phyloP scores from a whole-genome alignment of 2,888 invertebrate species.

The Chrysina gloriosa region DNA sequence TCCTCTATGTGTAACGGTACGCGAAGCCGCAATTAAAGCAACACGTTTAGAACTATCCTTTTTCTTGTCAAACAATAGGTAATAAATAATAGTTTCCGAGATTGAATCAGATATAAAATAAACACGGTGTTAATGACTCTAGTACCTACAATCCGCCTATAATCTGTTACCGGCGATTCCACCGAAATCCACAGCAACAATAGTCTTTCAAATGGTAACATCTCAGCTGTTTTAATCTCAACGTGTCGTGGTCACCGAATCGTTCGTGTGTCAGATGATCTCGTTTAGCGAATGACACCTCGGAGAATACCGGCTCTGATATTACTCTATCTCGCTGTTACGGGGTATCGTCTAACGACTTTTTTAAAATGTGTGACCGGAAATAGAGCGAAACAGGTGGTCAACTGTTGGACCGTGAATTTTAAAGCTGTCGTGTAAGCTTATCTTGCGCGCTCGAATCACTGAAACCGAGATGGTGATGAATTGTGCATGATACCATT shows the following conservation, averaged over 20 bases:
- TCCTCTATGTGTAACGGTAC: constrained; percentile 10
- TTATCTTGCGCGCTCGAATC: constrained; percentile 35
- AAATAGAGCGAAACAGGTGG: constrained; percentile 49
- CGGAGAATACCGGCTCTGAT: constrained; percentile 1
- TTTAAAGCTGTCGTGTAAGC: constrained; percentile 43
- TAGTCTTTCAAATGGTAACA: constrained; percentile 13
- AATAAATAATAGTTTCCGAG: constrained; percentile 30
- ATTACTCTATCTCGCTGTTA: constrained; percentile 33
- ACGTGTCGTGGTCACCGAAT: not conserved
- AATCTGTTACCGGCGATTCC: constrained; percentile 18
- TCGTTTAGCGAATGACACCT: not conserved
- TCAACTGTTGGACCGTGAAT: constrained; percentile 49
- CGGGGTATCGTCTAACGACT: constrained; percentile 45
- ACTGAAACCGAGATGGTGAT: constrained; percentile 32
- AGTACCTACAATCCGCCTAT: constrained; percentile 5
- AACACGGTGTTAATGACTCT: constrained; percentile 8
- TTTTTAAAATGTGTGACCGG: constrained; percentile 44
- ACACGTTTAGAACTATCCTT: constrained; percentile 11
- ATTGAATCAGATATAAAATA: constrained; percentile 26
- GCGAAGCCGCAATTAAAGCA: constrained; percentile 23
- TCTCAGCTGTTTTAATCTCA: not conserved
- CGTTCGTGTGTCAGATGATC: not conserved
- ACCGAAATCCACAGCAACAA: constrained; percentile 3
- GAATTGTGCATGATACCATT: constrained; percentile 35
- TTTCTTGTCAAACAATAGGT: constrained; percentile 20